phyloP scores from a whole-genome alignment of 2,113 vertebrate genomes.

The Pionites leucogaster region DNA sequence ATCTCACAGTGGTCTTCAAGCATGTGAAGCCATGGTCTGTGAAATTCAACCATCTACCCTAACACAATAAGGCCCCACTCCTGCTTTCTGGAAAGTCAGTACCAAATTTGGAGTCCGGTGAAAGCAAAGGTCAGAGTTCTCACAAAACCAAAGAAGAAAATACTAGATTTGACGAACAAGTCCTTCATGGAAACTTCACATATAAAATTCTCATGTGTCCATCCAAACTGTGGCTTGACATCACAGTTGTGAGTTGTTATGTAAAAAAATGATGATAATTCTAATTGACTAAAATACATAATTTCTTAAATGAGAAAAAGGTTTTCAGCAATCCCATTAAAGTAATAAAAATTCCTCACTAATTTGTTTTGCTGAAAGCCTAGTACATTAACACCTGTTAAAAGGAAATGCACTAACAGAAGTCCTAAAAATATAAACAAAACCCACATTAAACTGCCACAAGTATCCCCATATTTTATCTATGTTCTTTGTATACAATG shows the following conservation, averaged over 20 bases:
- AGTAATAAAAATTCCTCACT: neutral
- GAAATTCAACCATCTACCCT: neutral
- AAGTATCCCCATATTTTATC: neutral
- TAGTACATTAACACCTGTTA: neutral
- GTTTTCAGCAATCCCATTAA: neutral
- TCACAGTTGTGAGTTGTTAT: neutral
- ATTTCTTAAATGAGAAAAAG: neutral
- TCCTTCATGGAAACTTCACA: neutral
- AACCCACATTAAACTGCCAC: neutral
- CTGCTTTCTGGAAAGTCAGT: neutral
- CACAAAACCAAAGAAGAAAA: neutral
- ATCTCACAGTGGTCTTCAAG: neutral
- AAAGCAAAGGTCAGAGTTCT: neutral
- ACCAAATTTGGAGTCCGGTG: neutral
- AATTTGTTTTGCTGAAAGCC: neutral
- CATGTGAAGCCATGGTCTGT: neutral
- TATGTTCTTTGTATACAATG: neutral
- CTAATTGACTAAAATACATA: neutral
- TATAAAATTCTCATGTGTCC: neutral
- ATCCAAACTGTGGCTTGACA: neutral
- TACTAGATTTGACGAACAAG: neutral
- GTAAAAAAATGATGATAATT: neutral
- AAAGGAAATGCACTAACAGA: neutral
- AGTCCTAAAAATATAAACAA: neutral
- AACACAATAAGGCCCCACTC: neutral